Base-by-base conservation (phyloP, 2,888 invertebrate genomes). In the Mythimna lalbum region DNA sequence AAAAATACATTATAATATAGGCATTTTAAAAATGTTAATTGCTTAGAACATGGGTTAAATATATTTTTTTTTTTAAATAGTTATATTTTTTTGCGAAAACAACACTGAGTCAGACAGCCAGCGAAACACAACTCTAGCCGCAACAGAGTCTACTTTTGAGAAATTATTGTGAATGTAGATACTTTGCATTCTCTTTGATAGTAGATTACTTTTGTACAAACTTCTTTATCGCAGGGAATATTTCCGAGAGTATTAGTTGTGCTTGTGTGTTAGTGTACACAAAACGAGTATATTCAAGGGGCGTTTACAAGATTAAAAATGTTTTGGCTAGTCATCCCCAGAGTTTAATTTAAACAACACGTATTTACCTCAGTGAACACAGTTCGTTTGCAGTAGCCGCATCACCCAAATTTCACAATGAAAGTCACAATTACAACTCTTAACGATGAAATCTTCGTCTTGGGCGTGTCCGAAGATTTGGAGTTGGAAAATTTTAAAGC, bases 401-500 rank as follows among this genome's bases (percentile, higher is more conserved):
- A 74, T 77, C 73, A 71, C 60, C 63, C 85, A 87, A 89, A 89
- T 86, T 86, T 84, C 91, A 97, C 92, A 89, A 99, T 99, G 99
- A 98, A 98, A 97, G 97, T 99, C 88, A 99, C 99, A 80, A 98
- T 99, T 82, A 98, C 99, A 53, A 99, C 99, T 69, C 95, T 98
- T 81, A 97, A 97, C 83, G 99, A 99, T 94, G 97, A 98, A 88
- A 97, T 99, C 83, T 99, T 99, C 96, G 97, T 98, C 73, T 95
- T 99, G 87, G 99, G 99, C 89, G 99, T 99, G 33, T 98, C 98
- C 75, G 99, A 98, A 91, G 99, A 99, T 87, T 96, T 99, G 90
- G 99, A 99, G 92, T 93, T 99, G 86, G 99, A 99, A 93, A 99
- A 99, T 95, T 99, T 99, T 90, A 99, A 99, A 94, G 98, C 98